Evolutionary conservation across 2,888 invertebrate genomes (phyloP).

Genomic region (Latrodectus elegans): DNA sequence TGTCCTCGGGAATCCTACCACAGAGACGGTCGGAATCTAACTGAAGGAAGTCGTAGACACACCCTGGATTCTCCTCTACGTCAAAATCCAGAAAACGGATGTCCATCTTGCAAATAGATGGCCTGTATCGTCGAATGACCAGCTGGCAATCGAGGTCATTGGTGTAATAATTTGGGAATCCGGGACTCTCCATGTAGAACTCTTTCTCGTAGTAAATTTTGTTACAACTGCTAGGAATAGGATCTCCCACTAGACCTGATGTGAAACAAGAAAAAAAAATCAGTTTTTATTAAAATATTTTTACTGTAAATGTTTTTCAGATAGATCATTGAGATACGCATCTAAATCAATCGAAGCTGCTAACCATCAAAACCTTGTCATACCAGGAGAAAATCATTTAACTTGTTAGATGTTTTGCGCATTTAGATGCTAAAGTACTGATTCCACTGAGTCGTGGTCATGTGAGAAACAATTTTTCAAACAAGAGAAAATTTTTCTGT

Average conservation of each 20-base stretch:
- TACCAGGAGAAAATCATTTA: too few relatives aligned
- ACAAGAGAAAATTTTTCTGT: too few relatives aligned
- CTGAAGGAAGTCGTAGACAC: constrained; percentile 69
- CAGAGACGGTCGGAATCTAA: constrained; percentile 68
- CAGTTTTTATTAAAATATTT: not conserved
- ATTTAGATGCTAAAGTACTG: too few relatives aligned
- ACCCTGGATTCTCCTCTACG: constrained; percentile 68
- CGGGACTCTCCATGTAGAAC: constrained; percentile 69
- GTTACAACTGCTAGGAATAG: constrained; percentile 62
- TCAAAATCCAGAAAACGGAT: constrained; percentile 70
- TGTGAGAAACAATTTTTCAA: too few relatives aligned
- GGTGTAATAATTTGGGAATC: constrained; percentile 69
- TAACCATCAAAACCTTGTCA: too few relatives aligned
- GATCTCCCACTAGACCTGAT: constrained; percentile 48
- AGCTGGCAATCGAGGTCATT: constrained; percentile 70
- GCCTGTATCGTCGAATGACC: constrained; percentile 67
- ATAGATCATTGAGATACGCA: not conserved
- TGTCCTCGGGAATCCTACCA: constrained; percentile 69
- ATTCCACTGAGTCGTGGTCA: too few relatives aligned
- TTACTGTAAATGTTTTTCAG: not conserved
- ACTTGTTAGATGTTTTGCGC: too few relatives aligned
- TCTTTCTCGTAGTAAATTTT: constrained; percentile 66
- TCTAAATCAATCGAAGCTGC: too few relatives aligned
- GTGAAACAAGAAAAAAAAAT: not conserved
- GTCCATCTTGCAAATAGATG: constrained; percentile 70